A percentile compares a stretch with the other conserved stretches of the same genome.
phyloP scores from a whole-genome alignment of 2,113 vertebrate genomes.

The Microtus montanus region DNA sequence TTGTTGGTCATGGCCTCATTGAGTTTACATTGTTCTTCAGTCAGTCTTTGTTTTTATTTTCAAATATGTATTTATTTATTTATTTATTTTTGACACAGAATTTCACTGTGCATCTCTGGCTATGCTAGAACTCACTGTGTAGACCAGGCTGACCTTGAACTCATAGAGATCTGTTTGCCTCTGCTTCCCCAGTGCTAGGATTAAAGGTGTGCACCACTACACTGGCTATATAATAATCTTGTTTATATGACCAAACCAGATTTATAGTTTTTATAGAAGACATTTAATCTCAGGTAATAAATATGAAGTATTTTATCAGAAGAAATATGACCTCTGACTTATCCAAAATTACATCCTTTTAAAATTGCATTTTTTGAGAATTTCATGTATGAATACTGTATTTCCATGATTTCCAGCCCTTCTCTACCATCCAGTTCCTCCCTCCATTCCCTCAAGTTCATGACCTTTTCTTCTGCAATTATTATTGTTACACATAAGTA shows the following conservation, averaged over 20 bases:
- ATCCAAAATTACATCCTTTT: not conserved
- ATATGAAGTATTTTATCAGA: not conserved
- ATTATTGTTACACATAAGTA: not conserved
- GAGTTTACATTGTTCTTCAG: not conserved
- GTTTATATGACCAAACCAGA: not conserved
- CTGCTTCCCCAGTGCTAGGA: not conserved
- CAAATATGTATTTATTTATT: not conserved
- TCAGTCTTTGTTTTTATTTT: conserved; percentile 30
- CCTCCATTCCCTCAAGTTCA: not conserved
- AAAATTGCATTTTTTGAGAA: not conserved
- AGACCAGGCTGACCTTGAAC: not conserved
- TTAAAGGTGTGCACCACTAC: not conserved
- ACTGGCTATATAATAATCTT: not conserved
- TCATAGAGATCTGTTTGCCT: not conserved
- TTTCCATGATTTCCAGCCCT: not conserved
- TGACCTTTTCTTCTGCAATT: not conserved
- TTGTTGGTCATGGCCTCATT: not conserved
- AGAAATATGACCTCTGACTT: not conserved
- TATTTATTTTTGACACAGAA: not conserved
- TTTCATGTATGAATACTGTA: not conserved
- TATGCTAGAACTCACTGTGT: not conserved
- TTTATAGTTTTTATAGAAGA: not conserved
- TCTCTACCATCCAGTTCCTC: too few species aligned
- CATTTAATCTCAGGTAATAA: not conserved
- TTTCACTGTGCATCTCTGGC: not conserved